Base-by-base conservation (phyloP, 2,113 vertebrate genomes). In the Paramisgurnus dabryanus region DNA sequence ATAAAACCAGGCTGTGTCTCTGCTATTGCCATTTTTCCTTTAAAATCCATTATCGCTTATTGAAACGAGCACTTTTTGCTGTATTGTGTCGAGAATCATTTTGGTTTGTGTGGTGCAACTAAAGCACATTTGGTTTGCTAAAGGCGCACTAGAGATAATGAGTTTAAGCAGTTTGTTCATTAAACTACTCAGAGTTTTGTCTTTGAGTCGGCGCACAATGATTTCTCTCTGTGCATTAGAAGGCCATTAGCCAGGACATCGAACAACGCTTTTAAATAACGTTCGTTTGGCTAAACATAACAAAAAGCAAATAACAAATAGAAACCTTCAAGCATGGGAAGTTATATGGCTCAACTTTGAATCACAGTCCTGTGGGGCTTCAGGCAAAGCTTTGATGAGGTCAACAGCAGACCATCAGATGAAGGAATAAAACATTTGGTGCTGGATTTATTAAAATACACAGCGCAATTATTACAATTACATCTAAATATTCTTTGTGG, bases 261-360 rank as follows among this genome's bases (percentile, higher is more conserved):
- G 18, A 75, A 63, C 72, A 75, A 27, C 27, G 43, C 66, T 66
- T 27, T 82, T 77, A 69, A 77, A 55, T 63, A 70, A 76, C n/a
- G 58, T 12, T 34, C 45, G 15, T 61, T 47, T 17, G 4, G 9
- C 22, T 12, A 17, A 70, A 9, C 0, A 2, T 18, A 11, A 61
- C 34, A 69, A 39, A 68, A 47, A 64, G 11, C 34, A 17, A 43
- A 53, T 41, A 43, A 75, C 55, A 87, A 88, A 89, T 80, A 87
- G 87, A 82, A 85, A 80, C 67, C 87, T 89, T 88, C 69, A 82
- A 78, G 86, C 67, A 69, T 75, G 84, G 80, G 87, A 79, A 85
- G 87, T 88, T 86, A 71, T 71, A 18, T 45, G 58, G 15, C 71
- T 78, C 10, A 70, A 61, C 80, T 86, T 70, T 80, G 58, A 65